Evolutionary conservation across 1,140 invertebrate genomes (phyloP), one percentile per base, ranked within the genome.

Genomic region (Ips typographus): DNA sequence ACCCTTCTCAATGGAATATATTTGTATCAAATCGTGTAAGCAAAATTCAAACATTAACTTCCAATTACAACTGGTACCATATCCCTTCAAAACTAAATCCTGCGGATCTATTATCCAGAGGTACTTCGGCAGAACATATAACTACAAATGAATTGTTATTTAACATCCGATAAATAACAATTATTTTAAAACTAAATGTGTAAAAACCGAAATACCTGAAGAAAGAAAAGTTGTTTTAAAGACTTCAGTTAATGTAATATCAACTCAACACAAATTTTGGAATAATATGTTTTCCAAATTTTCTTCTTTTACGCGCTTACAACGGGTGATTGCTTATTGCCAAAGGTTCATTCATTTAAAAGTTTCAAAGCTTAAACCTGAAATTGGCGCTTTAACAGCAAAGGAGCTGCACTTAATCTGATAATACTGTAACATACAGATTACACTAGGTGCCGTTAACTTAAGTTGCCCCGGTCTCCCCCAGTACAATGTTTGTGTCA

Each of bases 81-180:
- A 66, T 78, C 1, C 7, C 49, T 2, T 56, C 74, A 1, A 4
- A 1, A 1, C 40, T 70, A 2, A 79, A 80, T 60, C 78, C 74
- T 1, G 77, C 77, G 5, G 77, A 78, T 62, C 55, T 74, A 6
- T 71, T 74, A 4, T 75, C 76, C 5, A 41, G 75, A 6, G 77
- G 75, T 2, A 7, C 73, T 1, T 36, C 52, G 8, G 70, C 73
- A 37, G 37, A 40, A 3, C 39, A 57, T 6, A 51, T 81, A 1
- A 61, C 70, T 22, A 65, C 71, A 7, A 47, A 60, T 38, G 47
- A 70, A 4, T 38, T 77, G 47, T 80, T n/a, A n/a, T n/a, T n/a
- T n/a, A 22, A 22, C 22, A 22, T 22, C 22, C 22, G 22, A 22
- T 22, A 22, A 22, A 22, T 22, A 22, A 22, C 0, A 22, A 22